A percentile compares a stretch with the other conserved stretches of the same genome.
Evolutionary conservation across 64 coral and sea anemone species (phyloP).

Genomic region (Stichodactyla mertensii): DNA sequence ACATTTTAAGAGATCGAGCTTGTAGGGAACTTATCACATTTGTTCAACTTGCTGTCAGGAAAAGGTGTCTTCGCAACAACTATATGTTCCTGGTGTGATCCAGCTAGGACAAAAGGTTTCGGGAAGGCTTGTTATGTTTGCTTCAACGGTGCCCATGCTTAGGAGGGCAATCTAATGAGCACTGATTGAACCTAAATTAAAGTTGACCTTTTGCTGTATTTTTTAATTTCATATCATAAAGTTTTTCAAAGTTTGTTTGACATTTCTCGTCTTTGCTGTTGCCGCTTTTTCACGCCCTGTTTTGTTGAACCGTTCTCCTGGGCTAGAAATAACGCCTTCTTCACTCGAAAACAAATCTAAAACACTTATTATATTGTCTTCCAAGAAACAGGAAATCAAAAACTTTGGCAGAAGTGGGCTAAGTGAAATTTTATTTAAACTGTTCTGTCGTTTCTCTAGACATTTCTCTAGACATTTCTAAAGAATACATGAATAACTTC

Average conservation of each 20-base stretch:
- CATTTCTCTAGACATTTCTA: slow-evolving; percentile 1
- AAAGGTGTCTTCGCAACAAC: not conserved
- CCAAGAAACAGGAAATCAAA: not conserved
- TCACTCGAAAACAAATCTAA: not conserved
- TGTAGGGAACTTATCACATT: slow-evolving; percentile 19
- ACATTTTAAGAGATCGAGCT: slow-evolving; percentile 24
- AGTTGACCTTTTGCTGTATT: slow-evolving; percentile 28
- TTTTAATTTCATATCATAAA: slow-evolving; percentile 33
- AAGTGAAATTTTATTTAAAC: not conserved
- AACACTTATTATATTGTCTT: not conserved
- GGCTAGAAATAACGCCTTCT: not conserved
- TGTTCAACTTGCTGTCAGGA: not conserved
- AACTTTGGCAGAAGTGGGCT: not conserved
- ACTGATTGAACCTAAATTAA: slow-evolving; percentile 23
- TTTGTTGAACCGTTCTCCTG: not conserved
- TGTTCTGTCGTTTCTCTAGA: not conserved
- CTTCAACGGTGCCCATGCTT: not conserved
- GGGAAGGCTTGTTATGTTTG: not conserved
- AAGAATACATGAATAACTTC: slow-evolving; percentile 15
- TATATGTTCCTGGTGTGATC: slow-evolving; percentile 2
- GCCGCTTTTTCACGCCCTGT: slow-evolving; percentile 22
- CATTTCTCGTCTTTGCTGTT: slow-evolving; percentile 15
- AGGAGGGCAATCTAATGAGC: slow-evolving; percentile 8
- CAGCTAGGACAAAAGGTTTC: not conserved
- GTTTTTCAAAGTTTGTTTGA: slow-evolving; percentile 38